phyloP scores from a whole-genome alignment of 2,797 vertebrate genomes.

The Acanthurus lineatus region DNA sequence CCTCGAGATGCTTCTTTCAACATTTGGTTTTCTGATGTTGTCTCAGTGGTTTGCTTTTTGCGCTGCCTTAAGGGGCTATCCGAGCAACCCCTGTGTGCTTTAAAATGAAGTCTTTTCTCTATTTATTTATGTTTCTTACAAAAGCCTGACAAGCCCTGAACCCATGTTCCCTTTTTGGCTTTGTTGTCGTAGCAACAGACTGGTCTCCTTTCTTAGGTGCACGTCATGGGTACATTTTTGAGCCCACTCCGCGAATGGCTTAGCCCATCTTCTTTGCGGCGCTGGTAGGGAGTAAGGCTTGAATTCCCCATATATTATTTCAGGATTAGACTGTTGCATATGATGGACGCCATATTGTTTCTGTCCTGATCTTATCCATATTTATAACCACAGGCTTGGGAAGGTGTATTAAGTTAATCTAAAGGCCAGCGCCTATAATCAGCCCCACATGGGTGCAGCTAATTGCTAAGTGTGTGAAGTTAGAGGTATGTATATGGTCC shows the following conservation, averaged over 20 bases:
- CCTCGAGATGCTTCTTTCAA: conserved; percentile 47
- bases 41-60: conserved; percentile 43
- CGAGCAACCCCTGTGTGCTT: conserved; percentile 68
- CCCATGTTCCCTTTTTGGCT: conserved; percentile 69
- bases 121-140: conserved; percentile 82
- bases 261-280: conserved; percentile 50
- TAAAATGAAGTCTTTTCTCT: conserved; percentile 76
- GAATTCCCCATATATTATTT: conserved; percentile 69
- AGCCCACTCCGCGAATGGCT: conserved; percentile 44
- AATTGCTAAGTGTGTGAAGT: conserved; percentile 36
- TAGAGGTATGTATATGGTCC: not conserved
- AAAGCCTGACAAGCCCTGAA: conserved; percentile 69
- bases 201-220: conserved; percentile 35
- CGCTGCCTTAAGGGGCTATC: conserved; percentile 50
- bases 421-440: conserved; percentile 40
- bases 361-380: conserved; percentile 59
- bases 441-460: conserved; percentile 2
- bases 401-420: conserved; percentile 61
- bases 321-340: conserved; percentile 61
- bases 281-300: conserved; percentile 19
- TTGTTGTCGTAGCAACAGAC: conserved; percentile 63
- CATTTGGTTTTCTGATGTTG: conserved; percentile 60
- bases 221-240: conserved; percentile 60
- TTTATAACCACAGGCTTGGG: conserved; percentile 49
- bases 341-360: conserved; percentile 64